Base-by-base conservation (phyloP, 2,888 invertebrate species). In the Sicus ferrugineus region DNA sequence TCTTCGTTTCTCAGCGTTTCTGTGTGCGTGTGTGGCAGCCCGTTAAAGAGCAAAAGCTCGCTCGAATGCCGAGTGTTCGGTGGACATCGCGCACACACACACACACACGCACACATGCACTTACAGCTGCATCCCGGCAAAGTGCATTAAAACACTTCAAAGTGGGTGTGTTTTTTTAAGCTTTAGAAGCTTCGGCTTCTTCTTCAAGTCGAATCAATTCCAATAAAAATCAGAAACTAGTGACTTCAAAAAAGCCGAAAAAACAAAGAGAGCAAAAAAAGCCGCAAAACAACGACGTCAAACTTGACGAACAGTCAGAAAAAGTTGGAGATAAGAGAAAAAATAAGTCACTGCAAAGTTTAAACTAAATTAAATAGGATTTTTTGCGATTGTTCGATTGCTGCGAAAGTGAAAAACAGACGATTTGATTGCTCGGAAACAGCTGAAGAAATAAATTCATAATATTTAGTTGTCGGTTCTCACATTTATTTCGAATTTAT, bases 141-240 rank as follows among this genome's bases (percentile, higher is more conserved):
- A 66, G 54, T 54, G 34, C 38, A 52, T 16, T 19, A 16, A 30
- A 1, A 16, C 28, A 46, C 59, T 30, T 19, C 6, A 48, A 48
- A 59, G 59, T 46, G 59, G 67, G 67, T 48, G 67, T 67, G 67
- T 67, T 46, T 46, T 11, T 42, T 23, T 7, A n/a, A 42, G 67
- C 52, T 58, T 42, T 7, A 34, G n/a, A 14, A n/a, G 26, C 19
- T 34, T n/a, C 19, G 21, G 59, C 38, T 61, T 42, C n/a, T n/a
- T 38, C 7, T 21, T 61, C 16, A 54, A 54, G 54, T 21, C 21
- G 21, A 52, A 21, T 21, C 2, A 52, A 52, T 21, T 21, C 46
- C 9, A 1, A 46, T 14, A 9, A 46, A 1, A 46, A 5, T 14
- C 16, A 46, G 5, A 46, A 9, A n/a, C 34, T 9, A 1, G 14